phyloP scores from a whole-genome alignment of 2,797 vertebrate species.

The Liparis tanakae region DNA sequence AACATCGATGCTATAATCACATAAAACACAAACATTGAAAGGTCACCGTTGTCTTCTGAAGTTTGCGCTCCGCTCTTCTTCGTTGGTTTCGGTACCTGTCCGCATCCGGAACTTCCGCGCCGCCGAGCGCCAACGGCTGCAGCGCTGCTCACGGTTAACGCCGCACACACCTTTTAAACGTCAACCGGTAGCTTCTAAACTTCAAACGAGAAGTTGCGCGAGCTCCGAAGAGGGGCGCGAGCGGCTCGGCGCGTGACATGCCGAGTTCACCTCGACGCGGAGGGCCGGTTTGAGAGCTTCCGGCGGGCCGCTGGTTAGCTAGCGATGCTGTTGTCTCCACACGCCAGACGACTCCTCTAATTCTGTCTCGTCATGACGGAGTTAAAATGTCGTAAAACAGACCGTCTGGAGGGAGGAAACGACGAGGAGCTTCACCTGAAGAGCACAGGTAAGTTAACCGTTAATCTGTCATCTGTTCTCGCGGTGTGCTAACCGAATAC shows the following conservation, averaged over 20 bases:
- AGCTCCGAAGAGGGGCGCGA: neutral
- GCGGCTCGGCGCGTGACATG: neutral
- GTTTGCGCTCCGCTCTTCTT: slow-evolving; percentile 36
- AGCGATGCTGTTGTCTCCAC: slow-evolving; percentile 63
- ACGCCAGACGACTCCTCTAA: neutral
- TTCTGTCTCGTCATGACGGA: slow-evolving; percentile 69
- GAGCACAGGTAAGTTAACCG: slow-evolving; percentile 46
- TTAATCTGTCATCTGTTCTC: neutral
- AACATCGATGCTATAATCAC: neutral
- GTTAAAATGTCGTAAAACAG: slow-evolving; percentile 64
- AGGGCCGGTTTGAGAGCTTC: neutral
- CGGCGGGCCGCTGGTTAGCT: slow-evolving; percentile 43
- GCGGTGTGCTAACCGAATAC: slow-evolving; percentile 23
- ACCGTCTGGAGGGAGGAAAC: slow-evolving; percentile 20
- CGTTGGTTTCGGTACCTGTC: slow-evolving; percentile 14
- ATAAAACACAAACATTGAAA: neutral
- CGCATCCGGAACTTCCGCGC: slow-evolving; percentile 48
- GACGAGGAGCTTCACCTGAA: slow-evolving; percentile 14
- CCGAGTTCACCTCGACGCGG: neutral
- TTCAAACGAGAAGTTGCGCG: accelerated
- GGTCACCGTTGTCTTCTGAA: neutral
- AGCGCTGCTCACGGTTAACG: neutral
- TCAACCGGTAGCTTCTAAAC: neutral
- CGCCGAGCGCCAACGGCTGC: slow-evolving; percentile 9
- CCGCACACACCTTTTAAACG: neutral